phyloP scores from a whole-genome alignment of 1,140 invertebrate species.

The Hycleus phaleratus region DNA sequence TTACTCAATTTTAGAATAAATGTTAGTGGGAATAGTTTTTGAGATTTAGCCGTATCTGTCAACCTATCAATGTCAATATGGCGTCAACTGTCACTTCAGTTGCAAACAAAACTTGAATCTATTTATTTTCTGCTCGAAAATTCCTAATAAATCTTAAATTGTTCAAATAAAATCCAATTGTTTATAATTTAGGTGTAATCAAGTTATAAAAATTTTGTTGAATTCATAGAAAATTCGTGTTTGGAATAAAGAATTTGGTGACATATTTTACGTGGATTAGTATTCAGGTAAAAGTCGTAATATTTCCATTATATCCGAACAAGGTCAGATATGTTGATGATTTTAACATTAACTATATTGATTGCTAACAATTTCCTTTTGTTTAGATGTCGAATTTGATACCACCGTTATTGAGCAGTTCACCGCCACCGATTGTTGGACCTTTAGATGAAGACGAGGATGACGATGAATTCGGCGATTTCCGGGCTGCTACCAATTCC shows the following conservation, averaged over 20 bases:
- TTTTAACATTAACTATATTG: slow-evolving; percentile 1
- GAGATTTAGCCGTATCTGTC: too few species aligned
- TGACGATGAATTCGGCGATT: slow-evolving; percentile 56
- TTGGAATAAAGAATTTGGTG: neutral
- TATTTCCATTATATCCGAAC: neutral
- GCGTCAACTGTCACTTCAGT: too few species aligned
- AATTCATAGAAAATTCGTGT: neutral
- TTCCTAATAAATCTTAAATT: too few species aligned
- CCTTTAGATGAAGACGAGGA: slow-evolving; percentile 51
- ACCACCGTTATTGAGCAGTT: slow-evolving; percentile 54
- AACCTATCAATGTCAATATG: too few species aligned
- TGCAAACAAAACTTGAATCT: too few species aligned
- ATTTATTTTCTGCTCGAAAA: too few species aligned
- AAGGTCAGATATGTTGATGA: neutral
- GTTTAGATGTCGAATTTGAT: slow-evolving; percentile 42
- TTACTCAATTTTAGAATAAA: too few species aligned
- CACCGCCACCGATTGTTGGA: slow-evolving; percentile 54
- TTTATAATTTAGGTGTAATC: neutral
- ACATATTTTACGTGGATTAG: slow-evolving; percentile 7
- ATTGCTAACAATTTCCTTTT: neutral
- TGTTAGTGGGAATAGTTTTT: too few species aligned
- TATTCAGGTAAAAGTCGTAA: slow-evolving; percentile 6
- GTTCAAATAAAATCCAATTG: neutral
- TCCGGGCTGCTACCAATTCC: slow-evolving; percentile 44
- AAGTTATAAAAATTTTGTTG: neutral